These are phyloP conservation scores for Homarus gammarus DNA, from an alignment of 2,888 invertebrate genomes.

Conservation along the genomic window DNA sequence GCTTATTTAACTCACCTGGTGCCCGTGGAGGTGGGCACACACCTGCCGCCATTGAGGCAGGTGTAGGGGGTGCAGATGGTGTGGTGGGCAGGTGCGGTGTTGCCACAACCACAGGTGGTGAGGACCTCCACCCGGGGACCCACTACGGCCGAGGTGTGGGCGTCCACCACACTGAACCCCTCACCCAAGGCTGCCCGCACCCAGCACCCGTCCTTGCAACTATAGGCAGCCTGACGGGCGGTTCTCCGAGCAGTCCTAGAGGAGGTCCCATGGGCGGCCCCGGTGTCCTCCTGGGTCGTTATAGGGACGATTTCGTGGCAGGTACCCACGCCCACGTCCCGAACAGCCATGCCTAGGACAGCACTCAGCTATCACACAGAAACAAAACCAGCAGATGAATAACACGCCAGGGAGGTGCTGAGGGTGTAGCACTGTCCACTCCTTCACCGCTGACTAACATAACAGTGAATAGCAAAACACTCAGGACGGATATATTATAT, in stretches of 20 bases:
- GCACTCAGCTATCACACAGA: constrained; percentile 36
- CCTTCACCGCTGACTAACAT: no score
- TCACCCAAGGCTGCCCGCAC: constrained; percentile 42
- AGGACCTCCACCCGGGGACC: constrained; percentile 52
- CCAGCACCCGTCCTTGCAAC: constrained; percentile 48
- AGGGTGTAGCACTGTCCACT: no score
- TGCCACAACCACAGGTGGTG: constrained; percentile 45
- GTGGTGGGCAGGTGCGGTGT: neutral
- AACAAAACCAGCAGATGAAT: no score
- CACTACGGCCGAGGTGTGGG: constrained; percentile 56
- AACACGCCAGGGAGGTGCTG: no score
- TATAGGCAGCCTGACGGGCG: neutral
- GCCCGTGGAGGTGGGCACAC: constrained; percentile 43
- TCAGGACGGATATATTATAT: no score
- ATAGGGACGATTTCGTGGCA: neutral
- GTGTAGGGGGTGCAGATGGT: constrained; percentile 32
- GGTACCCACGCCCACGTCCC: constrained; percentile 28
- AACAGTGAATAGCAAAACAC: no score
- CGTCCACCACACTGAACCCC: constrained; percentile 58
- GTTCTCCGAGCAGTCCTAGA: neutral
- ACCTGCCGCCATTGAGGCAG: constrained; percentile 71
- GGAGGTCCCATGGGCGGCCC: neutral
- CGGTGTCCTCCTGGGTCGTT: neutral
- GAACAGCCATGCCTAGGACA: constrained; percentile 24
- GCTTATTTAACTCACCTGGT: no score